Base-by-base conservation (phyloP, 1,140 invertebrate species). In the Euwallacea similis region DNA sequence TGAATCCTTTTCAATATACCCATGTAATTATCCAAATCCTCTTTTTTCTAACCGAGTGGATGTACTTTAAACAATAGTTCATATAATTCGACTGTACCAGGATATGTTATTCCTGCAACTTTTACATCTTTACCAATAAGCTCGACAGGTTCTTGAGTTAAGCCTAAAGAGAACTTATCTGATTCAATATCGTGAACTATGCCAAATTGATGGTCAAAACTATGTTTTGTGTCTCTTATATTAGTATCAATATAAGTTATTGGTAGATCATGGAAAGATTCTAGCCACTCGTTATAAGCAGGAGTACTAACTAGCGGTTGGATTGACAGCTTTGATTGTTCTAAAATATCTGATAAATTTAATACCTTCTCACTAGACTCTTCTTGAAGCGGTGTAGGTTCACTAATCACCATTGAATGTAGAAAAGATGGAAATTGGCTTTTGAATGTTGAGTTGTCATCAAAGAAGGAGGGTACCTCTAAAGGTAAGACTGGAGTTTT, bases 1-100 rank as follows among this genome's bases (percentile, higher is more conserved):
- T 73, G 75, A n/a, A 72, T 74, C 59, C 54, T 56, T 63, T 64
- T 41, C 55, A 78, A 70, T 60, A 78, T 76, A 33, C 74, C 59
- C 64, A 69, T 73, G 75, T 79, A 79, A 44, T 60, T 69, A 42
- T 66, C 16, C 62, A 73, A 68, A 72, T 79, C 75, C 47, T 66
- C 41, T 47, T 64, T 10, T 43, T 66, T 74, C 42, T 75, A 76
- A 16, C 11, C 59, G n/a, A 7, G 46, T n/a, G 75, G 76, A n/a
- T 76, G 42, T 53, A 68, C 72, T 63, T 75, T 66, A 66, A 72
- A 76, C 33, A 77, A 15, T 47, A 78, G 65, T 61, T 77, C 74
- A 62, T 69, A 74, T 53, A 78, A 59, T 55, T 73, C 77, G 2
- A 33, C 58, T 21, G 75, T 77, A 21, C 55, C 69, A 43, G 13